Evolutionary conservation across 1,140 invertebrate species (phyloP).

Genomic region (Trichoplusia ni): DNA sequence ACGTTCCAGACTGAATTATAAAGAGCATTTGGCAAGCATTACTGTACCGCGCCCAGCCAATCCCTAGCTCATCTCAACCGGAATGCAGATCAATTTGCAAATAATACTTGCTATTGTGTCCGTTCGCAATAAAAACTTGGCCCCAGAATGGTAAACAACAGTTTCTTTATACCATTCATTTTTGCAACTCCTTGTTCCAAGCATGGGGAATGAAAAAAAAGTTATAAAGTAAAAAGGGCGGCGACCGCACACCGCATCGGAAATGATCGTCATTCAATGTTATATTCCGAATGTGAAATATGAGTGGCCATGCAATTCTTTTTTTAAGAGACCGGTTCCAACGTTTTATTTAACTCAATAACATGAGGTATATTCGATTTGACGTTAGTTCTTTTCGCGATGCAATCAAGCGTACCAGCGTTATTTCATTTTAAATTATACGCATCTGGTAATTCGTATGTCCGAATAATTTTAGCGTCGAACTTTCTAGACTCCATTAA

Average conservation of each 20-base stretch:
- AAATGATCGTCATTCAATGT: conserved; percentile 24
- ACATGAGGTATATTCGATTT: not conserved
- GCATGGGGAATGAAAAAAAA: conserved; percentile 1
- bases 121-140: conserved; percentile 25
- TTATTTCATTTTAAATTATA: conserved; percentile 33
- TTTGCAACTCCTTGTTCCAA: not conserved
- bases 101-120: conserved; percentile 16
- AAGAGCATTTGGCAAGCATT: not conserved
- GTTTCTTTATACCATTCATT: conserved; percentile 17
- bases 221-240: conserved; percentile 1
- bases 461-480: conserved; percentile 37
- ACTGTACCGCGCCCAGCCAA: conserved; percentile 7
- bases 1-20: conserved; percentile 6
- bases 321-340: conserved; percentile 16
- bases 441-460: not conserved
- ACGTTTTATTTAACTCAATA: conserved; percentile 18
- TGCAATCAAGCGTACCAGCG: conserved; percentile 5
- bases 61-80: conserved; percentile 14
- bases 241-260: conserved; percentile 8
- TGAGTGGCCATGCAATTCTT: conserved; percentile 18
- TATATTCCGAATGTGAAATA: conserved; percentile 25
- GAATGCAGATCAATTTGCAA: conserved; percentile 27
- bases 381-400: conserved; percentile 4
- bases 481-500: conserved; percentile 58
- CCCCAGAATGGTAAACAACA: conserved; percentile 18